A percentile compares a stretch with the other conserved stretches of the same genome.
These are phyloP conservation scores for Schizotus pectinicornis DNA, from an alignment of 2,888 invertebrate species.

Conservation along the genomic window DNA sequence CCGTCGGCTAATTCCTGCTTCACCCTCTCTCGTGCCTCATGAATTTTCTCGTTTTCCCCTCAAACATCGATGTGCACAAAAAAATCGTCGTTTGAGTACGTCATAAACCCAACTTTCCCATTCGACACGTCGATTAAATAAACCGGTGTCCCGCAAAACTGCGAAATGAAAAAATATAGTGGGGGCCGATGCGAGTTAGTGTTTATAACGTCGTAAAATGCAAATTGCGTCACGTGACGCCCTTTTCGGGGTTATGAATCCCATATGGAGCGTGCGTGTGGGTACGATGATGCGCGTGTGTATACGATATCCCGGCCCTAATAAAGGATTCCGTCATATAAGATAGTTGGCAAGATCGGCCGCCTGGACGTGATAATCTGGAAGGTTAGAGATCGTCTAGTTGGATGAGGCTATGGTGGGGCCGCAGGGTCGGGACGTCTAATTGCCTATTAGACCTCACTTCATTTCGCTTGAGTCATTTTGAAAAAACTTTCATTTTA, in stretches of 20 bases:
- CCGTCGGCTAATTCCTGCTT: no score
- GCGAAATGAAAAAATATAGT: conserved; percentile 22
- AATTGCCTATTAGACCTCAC: conserved; percentile 20
- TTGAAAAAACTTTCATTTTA: conserved; percentile 22
- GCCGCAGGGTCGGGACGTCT: conserved; percentile 11
- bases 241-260: conserved; percentile 8
- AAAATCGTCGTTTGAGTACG: no score
- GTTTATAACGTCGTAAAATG: conserved; percentile 27
- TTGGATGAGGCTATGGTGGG: conserved; percentile 7
- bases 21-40: no score
- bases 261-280: conserved; percentile 9
- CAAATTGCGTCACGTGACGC: conserved; percentile 21
- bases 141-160: conserved; percentile 11
- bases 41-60: no score
- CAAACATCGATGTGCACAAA: no score
- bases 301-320: conserved; percentile 1
- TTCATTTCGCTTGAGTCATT: conserved; percentile 24
- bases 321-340: conserved; percentile 17
- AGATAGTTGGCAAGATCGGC: conserved; percentile 19
- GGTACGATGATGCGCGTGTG: neutral
- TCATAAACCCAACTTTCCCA: neutral
- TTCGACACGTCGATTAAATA: conserved; percentile 21
- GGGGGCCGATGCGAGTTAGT: conserved; percentile 7
- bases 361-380: conserved; percentile 18
- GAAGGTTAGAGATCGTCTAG: conserved; percentile 13